A percentile compares a stretch with the other conserved stretches of the same genome.
phyloP scores from a whole-genome alignment of 2,888 invertebrate genomes.

The Eupeodes latifasciatus region DNA sequence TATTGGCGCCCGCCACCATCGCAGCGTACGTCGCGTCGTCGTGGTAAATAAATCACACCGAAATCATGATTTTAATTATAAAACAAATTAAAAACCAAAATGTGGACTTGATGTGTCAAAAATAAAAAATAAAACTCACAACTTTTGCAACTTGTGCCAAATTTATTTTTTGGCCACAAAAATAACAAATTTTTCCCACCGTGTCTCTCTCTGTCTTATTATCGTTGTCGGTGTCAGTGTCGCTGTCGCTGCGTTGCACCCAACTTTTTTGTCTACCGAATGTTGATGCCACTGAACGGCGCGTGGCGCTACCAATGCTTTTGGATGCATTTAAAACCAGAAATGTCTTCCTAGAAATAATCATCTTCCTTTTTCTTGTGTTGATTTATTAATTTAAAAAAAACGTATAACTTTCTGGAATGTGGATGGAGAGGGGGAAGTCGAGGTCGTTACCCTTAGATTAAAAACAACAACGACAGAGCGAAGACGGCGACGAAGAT shows the following conservation, averaged over 20 bases:
- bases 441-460: background rate
- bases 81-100: background rate
- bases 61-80: conserved; percentile 1
- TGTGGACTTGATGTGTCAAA: background rate
- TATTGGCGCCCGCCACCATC: background rate
- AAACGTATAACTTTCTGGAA: background rate
- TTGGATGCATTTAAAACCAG: conserved; percentile 58
- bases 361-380: background rate
- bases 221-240: background rate
- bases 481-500: too few relatives aligned
- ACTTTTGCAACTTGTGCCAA: conserved; percentile 25
- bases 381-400: background rate
- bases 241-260: background rate
- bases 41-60: background rate
- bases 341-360: conserved; percentile 13
- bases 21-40: too few relatives aligned
- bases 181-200: conserved; percentile 31
- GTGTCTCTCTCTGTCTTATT: background rate
- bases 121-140: conserved; percentile 8
- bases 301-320: background rate
- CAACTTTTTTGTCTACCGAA: background rate
- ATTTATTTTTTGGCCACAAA: background rate
- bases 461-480: too few relatives aligned
- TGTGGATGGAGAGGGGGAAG: background rate
- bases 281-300: background rate